Percentiles rank a stretch among this genome's conserved stretches.
These are phyloP conservation scores for Erebia ligea DNA, from an alignment of 2,888 invertebrate species.

Conservation along the genomic window DNA sequence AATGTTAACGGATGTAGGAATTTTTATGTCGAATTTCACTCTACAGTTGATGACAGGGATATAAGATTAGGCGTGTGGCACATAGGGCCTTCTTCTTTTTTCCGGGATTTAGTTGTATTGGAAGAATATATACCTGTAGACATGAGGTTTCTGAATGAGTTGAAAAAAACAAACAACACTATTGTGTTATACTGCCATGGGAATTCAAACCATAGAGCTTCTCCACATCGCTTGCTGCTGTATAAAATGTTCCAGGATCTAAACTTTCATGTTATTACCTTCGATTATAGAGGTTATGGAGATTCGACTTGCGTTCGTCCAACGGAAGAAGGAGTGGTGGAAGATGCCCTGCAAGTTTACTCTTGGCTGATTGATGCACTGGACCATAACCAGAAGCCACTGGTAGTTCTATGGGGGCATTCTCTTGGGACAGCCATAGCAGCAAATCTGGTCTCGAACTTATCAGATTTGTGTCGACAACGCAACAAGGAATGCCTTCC, in stretches of 20 bases:
- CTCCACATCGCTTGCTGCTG: constrained; percentile 64
- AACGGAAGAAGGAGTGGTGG: constrained; percentile 94
- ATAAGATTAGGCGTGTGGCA: constrained; percentile 71
- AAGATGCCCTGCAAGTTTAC: constrained; percentile 90
- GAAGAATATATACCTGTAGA: constrained; percentile 48
- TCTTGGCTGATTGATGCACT: constrained; percentile 87
- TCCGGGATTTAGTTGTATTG: constrained; percentile 52
- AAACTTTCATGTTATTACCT: constrained; percentile 67
- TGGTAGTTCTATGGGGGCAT: constrained; percentile 96
- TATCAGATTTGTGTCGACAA: constrained; percentile 84
- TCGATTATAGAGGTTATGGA: constrained; percentile 86
- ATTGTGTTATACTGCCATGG: constrained; percentile 69
- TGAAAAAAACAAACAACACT: constrained; percentile 53
- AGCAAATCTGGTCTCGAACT: constrained; percentile 57
- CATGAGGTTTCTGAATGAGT: constrained; percentile 51
- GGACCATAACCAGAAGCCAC: constrained; percentile 55
- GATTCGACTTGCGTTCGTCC: constrained; percentile 87
- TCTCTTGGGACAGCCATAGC: constrained; percentile 90
- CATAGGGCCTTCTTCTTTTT: constrained; percentile 61
- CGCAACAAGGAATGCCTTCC: constrained; percentile 78
- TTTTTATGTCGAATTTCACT: constrained; percentile 59
- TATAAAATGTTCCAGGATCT: constrained; percentile 68
- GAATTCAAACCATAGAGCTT: constrained; percentile 68
- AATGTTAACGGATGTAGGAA: constrained; percentile 70
- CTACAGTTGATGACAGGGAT: constrained; percentile 54